These are phyloP conservation scores for Furnarius figulus DNA, from an alignment of 2,113 vertebrate genomes.

Conservation along the genomic window DNA sequence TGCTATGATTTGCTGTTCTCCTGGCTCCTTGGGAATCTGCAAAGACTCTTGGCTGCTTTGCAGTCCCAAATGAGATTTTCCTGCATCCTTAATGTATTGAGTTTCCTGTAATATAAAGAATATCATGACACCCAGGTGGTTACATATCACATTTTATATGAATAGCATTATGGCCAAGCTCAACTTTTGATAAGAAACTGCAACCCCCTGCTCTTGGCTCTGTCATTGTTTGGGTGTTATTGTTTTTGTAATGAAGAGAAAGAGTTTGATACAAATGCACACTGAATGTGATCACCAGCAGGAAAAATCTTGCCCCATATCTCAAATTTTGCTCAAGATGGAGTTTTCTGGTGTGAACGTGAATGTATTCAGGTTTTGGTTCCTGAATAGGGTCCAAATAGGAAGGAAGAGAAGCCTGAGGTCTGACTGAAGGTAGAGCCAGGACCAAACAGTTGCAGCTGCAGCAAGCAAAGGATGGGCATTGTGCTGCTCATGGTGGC, in stretches of 20 bases:
- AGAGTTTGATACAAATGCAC: neutral
- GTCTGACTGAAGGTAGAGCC: neutral
- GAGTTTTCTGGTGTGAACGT: neutral
- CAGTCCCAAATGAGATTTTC: slow-evolving; percentile 27
- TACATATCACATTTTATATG: slow-evolving; percentile 28
- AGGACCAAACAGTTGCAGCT: neutral
- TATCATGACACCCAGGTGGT: neutral
- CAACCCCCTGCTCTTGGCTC: neutral
- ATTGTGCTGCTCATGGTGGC: rapidly evolving
- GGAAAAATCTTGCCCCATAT: neutral
- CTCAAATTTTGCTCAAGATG: neutral
- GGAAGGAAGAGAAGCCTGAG: neutral
- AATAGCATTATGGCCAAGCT: slow-evolving; percentile 17
- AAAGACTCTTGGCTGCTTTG: neutral
- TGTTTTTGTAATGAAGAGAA: slow-evolving; percentile 21
- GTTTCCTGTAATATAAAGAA: slow-evolving; percentile 29
- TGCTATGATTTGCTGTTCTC: slow-evolving; percentile 23
- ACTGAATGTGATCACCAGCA: neutral
- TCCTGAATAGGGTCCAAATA: neutral
- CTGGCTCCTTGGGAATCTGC: neutral
- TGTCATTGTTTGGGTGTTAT: neutral
- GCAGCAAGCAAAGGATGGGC: neutral
- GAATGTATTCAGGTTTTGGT: neutral
- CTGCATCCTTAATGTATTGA: slow-evolving; percentile 59
- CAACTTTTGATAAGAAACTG: neutral